Evolutionary conservation across 2,888 invertebrate genomes (phyloP).

Genomic region (Spisula subtruncata): DNA sequence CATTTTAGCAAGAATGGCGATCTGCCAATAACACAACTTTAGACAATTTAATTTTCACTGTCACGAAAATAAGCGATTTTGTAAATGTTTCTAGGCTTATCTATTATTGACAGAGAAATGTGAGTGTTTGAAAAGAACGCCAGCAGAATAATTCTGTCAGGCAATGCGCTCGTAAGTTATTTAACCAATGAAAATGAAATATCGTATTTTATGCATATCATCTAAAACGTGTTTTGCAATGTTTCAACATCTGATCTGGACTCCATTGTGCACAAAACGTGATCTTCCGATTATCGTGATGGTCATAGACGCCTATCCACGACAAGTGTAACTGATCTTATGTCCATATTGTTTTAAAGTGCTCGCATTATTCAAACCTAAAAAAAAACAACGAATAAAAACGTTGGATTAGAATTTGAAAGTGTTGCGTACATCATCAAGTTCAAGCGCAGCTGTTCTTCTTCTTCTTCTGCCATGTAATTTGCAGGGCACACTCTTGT

Average conservation of each 20-base stretch:
- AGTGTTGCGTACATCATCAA: not conserved
- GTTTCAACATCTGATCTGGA: not conserved
- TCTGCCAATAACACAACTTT: slow-evolving; percentile 64
- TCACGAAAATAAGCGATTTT: slow-evolving; percentile 66
- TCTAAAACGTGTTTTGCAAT: slow-evolving; percentile 1
- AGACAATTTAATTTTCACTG: slow-evolving; percentile 67
- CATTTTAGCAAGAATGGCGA: slow-evolving; percentile 60
- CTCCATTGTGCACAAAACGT: slow-evolving; percentile 22
- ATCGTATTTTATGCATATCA: slow-evolving; percentile 39
- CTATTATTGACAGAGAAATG: slow-evolving; percentile 59
- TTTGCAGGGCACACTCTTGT: too few species aligned
- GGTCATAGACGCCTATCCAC: slow-evolving; percentile 1
- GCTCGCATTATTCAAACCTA: slow-evolving; percentile 2
- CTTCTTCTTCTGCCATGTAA: too few species aligned
- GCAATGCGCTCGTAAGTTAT: slow-evolving; percentile 37
- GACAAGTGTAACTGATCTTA: slow-evolving; percentile 1
- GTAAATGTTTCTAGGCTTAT: slow-evolving; percentile 69
- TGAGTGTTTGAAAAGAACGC: slow-evolving; percentile 42
- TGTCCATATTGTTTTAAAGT: not conserved
- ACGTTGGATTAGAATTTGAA: not conserved
- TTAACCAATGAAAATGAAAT: slow-evolving; percentile 35
- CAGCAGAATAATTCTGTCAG: slow-evolving; percentile 34
- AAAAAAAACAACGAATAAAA: not conserved
- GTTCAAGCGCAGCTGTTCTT: not conserved
- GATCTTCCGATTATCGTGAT: slow-evolving; percentile 2